Base-by-base conservation (phyloP, 1,140 invertebrate species). In the Cydia amplana region DNA sequence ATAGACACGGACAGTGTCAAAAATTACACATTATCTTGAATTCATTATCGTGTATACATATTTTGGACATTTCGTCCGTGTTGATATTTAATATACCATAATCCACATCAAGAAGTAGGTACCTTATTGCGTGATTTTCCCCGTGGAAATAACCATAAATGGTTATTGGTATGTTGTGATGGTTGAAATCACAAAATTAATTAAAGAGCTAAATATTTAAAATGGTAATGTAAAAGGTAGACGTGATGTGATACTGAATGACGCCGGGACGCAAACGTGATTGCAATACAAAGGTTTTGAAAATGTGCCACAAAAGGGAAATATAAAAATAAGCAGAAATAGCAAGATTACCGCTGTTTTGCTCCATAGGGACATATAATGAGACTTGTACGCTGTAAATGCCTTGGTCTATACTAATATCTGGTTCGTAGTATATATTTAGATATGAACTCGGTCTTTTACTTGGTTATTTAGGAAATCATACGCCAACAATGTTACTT, bases 171-270 rank as follows among this genome's bases (percentile, higher is more conserved):
- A n/a, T n/a, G n/a, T n/a, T n/a, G n/a, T n/a, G n/a, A n/a, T n/a
- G 55, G 18, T 60, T 55, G 20, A 60, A 60, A 60, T 60, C 9
- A 60, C 55, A 60, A 60, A 60, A 60, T 20, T 60, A 60, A 60
- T 60, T 60, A 60, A 23, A 60, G 7, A 60, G 18, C 18, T 23
- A 18, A 60, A 60, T 60, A 60, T 60, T 20, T 10, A 60, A 60
- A 60, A 60, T 60, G 20, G 55, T 60, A 60, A 60, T 23, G 55
- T 60, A 23, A 60, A 60, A 60, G 55, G 55, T 23, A 60, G 23
- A 60, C 55, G 55, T 60, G 55, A 60, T 60, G 55, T 60, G 55
- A 60, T 23, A 20, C 18, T 12, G 23, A 60, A 60, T 23, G 55
- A 23, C 55, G 49, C 18, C 9, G 28, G 64, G 25, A 67, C 25